Evolutionary conservation across 1,140 invertebrate species (phyloP), one percentile per base, ranked within the genome.

Genomic region (Macrocentrus cingulum): DNA sequence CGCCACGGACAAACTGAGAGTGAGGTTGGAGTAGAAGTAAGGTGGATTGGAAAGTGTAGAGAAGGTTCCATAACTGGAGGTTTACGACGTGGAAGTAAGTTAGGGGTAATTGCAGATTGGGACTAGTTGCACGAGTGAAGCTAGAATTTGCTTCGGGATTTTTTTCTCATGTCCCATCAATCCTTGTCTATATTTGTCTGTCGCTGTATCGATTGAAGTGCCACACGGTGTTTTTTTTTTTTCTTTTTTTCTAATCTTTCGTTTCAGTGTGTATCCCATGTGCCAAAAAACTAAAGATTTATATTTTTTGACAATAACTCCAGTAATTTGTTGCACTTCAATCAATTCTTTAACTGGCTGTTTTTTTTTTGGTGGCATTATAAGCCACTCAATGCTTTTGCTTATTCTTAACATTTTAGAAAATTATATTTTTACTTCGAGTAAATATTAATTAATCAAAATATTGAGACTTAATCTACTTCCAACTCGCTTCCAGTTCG

Each of bases 21-120:
- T 73, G 70, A 75, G 68, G 67, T 77, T 70, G 74, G 74, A 76
- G 73, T 77, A 77, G 70, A 76, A 74, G 72, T 67, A 68, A 73
- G 71, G 71, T 70, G 71, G 71, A 75, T 72, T 65, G 71, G 57
- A 74, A 73, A 72, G 66, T 71, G 72, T 68, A 69, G 68, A 66
- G 67, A 70, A 75, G 68, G 64, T 71, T 74, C 69, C 67, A 53
- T 51, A 65, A 66, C 71, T 59, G 71, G 69, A 69, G 67, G 69
- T 39, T 7, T 71, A 66, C 64, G 60, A 70, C 57, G 60, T 69
- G 66, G 68, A 77, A 74, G 75, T 76, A 77, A 77, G 75, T 77
- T 74, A 68, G 70, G 71, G 64, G 65, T 75, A 74, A 71, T 70
- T 71, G 68, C 46, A 45, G 61, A 70, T 11, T 61, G 64, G 62